Conservation (phyloP, 2,888 invertebrate genomes). For the Leptopilina myrica region DNA sequence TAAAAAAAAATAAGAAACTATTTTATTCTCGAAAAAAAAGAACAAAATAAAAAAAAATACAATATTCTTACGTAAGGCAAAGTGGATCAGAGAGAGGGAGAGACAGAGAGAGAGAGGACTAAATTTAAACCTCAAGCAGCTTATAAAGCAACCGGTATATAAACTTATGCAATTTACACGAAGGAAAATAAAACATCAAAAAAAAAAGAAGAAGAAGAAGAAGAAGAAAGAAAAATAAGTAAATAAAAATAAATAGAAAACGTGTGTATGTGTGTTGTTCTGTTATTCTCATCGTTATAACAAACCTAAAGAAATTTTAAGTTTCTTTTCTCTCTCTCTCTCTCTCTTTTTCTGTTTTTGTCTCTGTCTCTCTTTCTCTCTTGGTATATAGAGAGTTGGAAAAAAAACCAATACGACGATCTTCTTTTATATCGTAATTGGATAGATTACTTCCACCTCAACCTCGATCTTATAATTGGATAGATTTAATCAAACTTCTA, state of each 20-base stretch:
- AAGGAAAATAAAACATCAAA: neutral
- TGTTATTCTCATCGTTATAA: neutral
- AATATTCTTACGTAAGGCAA: neutral
- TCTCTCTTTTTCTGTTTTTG: too few species aligned
- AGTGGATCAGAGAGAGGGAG: neutral
- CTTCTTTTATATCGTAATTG: conserved; percentile 20
- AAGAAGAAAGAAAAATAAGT: too few species aligned
- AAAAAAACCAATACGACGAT: conserved; percentile 15
- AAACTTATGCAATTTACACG: neutral
- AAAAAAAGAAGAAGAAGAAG: neutral
- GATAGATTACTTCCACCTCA: conserved; percentile 33
- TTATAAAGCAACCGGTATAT: neutral
- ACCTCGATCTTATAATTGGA: conserved; percentile 38
- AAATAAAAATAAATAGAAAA: neutral
- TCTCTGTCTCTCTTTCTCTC: too few species aligned
- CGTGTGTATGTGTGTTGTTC: neutral
- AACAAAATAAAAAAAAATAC: too few species aligned
- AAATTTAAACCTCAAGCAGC: neutral
- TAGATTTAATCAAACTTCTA: conserved; percentile 33
- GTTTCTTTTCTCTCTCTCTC: neutral
- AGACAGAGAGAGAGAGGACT: neutral
- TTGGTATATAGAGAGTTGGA: neutral
- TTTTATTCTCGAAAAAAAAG: too few species aligned
- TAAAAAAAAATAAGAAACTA: too few species aligned
- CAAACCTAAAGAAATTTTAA: neutral